A percentile compares a stretch with the other conserved stretches of the same genome.
Evolutionary conservation across 2,113 vertebrate species (phyloP).

Genomic region (Prietella phreatophila): DNA sequence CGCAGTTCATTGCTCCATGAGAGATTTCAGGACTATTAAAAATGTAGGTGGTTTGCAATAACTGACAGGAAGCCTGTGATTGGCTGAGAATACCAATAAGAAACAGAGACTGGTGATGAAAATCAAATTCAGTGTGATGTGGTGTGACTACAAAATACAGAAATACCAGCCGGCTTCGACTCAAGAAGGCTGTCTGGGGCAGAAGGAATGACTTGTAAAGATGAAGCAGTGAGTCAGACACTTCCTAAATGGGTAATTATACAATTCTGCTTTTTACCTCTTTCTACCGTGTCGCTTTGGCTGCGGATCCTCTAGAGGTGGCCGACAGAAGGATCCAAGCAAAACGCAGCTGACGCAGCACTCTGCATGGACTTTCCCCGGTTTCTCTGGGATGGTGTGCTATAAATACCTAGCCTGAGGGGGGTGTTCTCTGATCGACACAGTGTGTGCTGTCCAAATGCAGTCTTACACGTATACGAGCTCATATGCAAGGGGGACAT

Average conservation of each 20-base stretch:
- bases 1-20: background rate
- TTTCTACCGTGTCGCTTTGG: background rate
- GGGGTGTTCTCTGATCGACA: slow-evolving; percentile 38
- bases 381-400: background rate
- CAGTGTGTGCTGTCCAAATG: slow-evolving; percentile 29
- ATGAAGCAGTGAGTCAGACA: background rate
- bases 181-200: background rate
- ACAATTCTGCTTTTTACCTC: background rate
- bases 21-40: background rate
- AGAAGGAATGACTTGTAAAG: background rate
- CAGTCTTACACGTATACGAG: slow-evolving; percentile 44
- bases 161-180: background rate
- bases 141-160: background rate
- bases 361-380: slow-evolving; percentile 6
- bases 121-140: background rate
- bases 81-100: background rate
- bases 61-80: background rate
- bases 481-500: slow-evolving; percentile 35
- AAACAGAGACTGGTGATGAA: background rate
- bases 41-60: background rate
- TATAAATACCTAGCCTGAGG: slow-evolving; percentile 42
- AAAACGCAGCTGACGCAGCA: slow-evolving; percentile 4
- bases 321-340: background rate
- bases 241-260: background rate
- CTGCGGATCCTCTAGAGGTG: background rate